A percentile compares a stretch with the other conserved stretches of the same genome.
Evolutionary conservation across 1,140 invertebrate genomes (phyloP).

Genomic region (Aphis craccivora): DNA sequence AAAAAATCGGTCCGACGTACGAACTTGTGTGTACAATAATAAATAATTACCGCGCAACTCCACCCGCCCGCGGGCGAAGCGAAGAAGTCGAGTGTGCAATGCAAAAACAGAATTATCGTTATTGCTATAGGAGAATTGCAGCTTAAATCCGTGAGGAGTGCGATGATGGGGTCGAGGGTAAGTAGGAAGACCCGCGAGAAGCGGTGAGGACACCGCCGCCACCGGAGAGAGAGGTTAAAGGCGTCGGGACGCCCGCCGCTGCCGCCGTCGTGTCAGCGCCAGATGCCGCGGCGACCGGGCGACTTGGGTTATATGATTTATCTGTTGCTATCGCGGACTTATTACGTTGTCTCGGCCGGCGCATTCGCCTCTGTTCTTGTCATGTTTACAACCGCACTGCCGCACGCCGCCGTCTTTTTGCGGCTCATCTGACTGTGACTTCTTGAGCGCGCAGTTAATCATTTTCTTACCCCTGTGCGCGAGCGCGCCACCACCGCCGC

Average conservation of each 20-base stretch:
- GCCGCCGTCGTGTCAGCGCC: conserved; percentile 53
- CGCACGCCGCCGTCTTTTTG: conserved; percentile 42
- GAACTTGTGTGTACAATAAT: not conserved
- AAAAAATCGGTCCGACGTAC: not conserved
- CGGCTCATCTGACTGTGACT: conserved; percentile 57
- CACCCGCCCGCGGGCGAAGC: not conserved
- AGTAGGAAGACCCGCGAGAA: not conserved
- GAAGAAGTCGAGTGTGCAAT: not conserved
- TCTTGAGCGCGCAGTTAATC: conserved; percentile 51
- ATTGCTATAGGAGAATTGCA: not conserved
- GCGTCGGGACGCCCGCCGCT: conserved; percentile 39
- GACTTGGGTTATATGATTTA: conserved; percentile 54
- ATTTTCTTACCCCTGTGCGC: conserved; percentile 31
- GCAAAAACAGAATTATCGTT: conserved; percentile 6
- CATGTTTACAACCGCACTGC: conserved; percentile 54
- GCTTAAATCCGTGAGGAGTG: not conserved
- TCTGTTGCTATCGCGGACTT: conserved; percentile 56
- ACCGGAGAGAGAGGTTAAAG: conserved; percentile 30
- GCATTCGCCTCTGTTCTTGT: conserved; percentile 57
- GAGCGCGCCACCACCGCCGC: not conserved
- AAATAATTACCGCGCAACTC: not conserved
- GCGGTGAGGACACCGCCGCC: not conserved
- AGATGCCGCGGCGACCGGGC: conserved; percentile 54
- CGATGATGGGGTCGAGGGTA: not conserved
- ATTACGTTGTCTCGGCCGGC: conserved; percentile 54